Base-by-base conservation (phyloP, 2,113 vertebrate genomes). In the Etia nguti region DNA sequence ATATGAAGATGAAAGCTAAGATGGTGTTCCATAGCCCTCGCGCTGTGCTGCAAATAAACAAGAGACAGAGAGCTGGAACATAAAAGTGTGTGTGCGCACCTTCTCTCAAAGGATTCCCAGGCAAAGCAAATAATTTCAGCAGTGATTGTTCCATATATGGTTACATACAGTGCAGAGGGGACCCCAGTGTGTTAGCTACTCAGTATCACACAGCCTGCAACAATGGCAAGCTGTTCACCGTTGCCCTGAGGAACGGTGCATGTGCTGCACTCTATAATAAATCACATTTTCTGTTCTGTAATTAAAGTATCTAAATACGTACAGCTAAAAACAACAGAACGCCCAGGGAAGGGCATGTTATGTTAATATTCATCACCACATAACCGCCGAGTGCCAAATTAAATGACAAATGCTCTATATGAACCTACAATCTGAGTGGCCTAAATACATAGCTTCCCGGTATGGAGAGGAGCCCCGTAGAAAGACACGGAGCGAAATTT, bases 1-100 rank as follows among this genome's bases (percentile, higher is more conserved):
- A 92, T 89, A 81, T 6, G 80, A 92, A 93, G 86, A 94, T 94
- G 93, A 94, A 96, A 95, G 87, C 83, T 80, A 88, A 93, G 93
- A 93, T 75, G 80, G 87, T 84, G 91, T 93, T 88, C 29, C 88
- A 93, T 90, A 90, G 93, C 31, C 85, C 68, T 87, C 56, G n/a
- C 20, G 15, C 84, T 89, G 79, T 2, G 89, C 86, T 8, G 86
- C 73, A 91, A 92, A 93, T 89, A 91, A 95, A 93, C 92, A 93
- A 90, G 87, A 38, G 80, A 57, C 3, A 34, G 60, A 70, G 81
- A 29, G 89, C 70, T 59, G 65, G 26, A 59, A 83, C 84, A 79
- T 38, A 29, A 83, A 85, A 88, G 85, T 20, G 38, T 75, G 82
- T 8, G 55, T 29, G 59, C 0, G 26, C 29, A n/a, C 73, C 73